Base-by-base conservation (phyloP, 2,797 vertebrate genomes). In the Falco biarmicus region DNA sequence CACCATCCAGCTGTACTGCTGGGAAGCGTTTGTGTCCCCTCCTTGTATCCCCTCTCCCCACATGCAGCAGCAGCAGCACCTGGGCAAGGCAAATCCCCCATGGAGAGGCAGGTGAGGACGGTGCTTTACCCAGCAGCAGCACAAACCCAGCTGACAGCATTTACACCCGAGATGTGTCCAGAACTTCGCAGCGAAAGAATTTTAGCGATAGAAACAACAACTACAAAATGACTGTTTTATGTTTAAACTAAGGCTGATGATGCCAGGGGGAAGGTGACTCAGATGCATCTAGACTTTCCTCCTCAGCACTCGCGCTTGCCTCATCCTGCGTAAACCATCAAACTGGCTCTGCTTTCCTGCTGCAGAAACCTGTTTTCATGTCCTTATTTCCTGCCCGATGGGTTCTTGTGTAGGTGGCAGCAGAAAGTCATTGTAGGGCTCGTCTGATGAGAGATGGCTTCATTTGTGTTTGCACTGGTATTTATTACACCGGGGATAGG, bases 261-360 rank as follows among this genome's bases (percentile, higher is more conserved):
- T 77, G 60, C 81, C 6, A 3, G 70, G 80, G 90, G 74, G 63
- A 93, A 70, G 47, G 88, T 97, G 95, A 96, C 81, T 95, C 93
- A 96, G 84, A 84, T 29, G 31, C 63, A 51, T 45, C 66, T 13
- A 31, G 34, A 3, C 10, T 61, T 76, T 54, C 45, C 45, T 86
- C 37, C 69, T 93, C 5, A 1, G 84, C 90, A 59, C 86, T 84
- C 7, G 2, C n/a, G 59, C 75, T 81, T 9, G 2, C 56, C 0
- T 96, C 92, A 96, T 71, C 87, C 95, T 87, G 68, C 32, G 7
- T 94, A 93, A 95, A 76, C 60, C 68, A 57, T 10, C 93, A 73
- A 66, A 60, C n/a, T 20, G 0, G 56, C 81, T 80, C 80, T 14
- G 25, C 84, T 92, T 66, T 60, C 11, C 29, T 77, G 3, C 87